These are phyloP conservation scores for Tachypleus tridentatus DNA, from an alignment of 1,140 invertebrate species.

Conservation along the genomic window DNA sequence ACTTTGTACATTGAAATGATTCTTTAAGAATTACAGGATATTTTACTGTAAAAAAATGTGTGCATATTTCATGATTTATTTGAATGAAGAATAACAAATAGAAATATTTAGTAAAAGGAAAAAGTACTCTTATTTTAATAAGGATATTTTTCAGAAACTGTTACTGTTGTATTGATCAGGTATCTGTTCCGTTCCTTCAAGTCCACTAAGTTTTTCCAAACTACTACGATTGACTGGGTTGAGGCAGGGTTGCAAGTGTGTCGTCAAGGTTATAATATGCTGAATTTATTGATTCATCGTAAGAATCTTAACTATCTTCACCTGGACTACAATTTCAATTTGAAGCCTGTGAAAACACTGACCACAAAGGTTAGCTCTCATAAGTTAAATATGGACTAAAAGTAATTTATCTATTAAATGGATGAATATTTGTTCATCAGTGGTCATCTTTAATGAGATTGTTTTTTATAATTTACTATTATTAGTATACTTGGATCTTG, in stretches of 20 bases:
- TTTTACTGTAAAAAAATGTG: constrained; percentile 1
- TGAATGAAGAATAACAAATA: constrained; percentile 15
- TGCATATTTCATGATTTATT: not conserved
- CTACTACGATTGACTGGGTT: constrained; percentile 98
- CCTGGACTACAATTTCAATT: constrained; percentile 99
- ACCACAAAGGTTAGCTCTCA: constrained; percentile 63
- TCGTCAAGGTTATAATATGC: constrained; percentile 98
- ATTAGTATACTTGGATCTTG: no score
- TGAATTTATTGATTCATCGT: constrained; percentile 96
- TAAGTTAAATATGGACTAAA: no score
- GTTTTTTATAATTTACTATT: no score
- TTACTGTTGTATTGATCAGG: no score
- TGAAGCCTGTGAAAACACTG: constrained; percentile 98
- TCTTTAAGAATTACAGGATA: not conserved
- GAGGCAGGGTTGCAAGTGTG: constrained; percentile 94
- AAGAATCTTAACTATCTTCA: constrained; percentile 99
- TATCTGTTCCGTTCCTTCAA: constrained; percentile 98
- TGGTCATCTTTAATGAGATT: no score
- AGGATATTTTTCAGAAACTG: no score
- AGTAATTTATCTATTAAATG: no score
- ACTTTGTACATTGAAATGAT: no score
- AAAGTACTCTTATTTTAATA: no score
- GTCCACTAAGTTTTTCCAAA: constrained; percentile 99
- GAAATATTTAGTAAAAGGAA: no score
- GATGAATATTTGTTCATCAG: no score